Conservation (phyloP, 2,113 vertebrate genomes). For the Proterorhinus semilunaris region DNA sequence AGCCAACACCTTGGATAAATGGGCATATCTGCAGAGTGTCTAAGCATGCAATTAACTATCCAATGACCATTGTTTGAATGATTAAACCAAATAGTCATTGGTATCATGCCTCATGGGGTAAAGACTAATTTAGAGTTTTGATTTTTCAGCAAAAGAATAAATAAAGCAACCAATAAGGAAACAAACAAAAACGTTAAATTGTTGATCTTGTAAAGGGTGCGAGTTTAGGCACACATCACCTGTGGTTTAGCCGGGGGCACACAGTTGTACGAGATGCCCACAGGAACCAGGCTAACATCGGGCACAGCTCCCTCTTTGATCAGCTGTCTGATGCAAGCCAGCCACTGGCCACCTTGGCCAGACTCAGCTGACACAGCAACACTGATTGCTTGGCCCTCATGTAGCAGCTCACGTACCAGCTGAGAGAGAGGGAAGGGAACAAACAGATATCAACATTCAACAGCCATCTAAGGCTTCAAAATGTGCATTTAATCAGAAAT, state of each 20-base stretch:
- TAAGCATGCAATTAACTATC: slow-evolving; percentile 15
- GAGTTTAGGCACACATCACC: slow-evolving; percentile 43
- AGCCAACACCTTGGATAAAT: slow-evolving; percentile 14
- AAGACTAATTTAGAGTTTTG: slow-evolving; percentile 44
- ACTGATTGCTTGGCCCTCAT: slow-evolving; percentile 77
- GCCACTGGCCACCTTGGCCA: slow-evolving; percentile 55
- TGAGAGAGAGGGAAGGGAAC: slow-evolving; percentile 45
- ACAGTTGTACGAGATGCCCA: slow-evolving; percentile 83
- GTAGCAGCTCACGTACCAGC: slow-evolving; percentile 82
- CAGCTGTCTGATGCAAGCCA: slow-evolving; percentile 72
- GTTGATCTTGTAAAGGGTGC: background rate
- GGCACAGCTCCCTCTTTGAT: slow-evolving; percentile 68
- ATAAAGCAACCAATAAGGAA: background rate
- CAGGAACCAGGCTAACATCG: slow-evolving; percentile 81
- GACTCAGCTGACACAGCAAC: slow-evolving; percentile 78
- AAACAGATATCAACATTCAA: slow-evolving; percentile 8
- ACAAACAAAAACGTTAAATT: background rate
- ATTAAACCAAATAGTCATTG: slow-evolving; percentile 42
- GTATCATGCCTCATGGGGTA: slow-evolving; percentile 32
- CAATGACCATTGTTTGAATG: slow-evolving; percentile 23
- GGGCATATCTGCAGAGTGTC: slow-evolving; percentile 5
- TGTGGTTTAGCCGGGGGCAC: slow-evolving; percentile 44
- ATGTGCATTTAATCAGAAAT: slow-evolving; percentile 18
- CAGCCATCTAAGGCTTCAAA: slow-evolving; percentile 22
- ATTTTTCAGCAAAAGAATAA: slow-evolving; percentile 10